Evolutionary conservation across 30 jellyfish, hydroid and myxozoan genomes (phyloP).

Genomic region (Catostylus mosaicus): DNA sequence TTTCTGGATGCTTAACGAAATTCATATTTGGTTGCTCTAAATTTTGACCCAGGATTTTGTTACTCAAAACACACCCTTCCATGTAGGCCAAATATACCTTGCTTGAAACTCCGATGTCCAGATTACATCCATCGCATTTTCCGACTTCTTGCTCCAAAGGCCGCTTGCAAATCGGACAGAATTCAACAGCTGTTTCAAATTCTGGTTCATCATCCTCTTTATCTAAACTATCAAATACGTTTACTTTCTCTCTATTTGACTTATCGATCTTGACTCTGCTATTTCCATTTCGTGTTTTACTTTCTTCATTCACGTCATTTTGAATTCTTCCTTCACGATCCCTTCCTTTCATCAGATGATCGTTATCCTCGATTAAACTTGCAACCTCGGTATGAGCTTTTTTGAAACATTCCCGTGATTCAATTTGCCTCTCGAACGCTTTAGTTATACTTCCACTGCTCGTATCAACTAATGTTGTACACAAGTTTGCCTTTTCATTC

Average conservation of each 20-base stretch:
- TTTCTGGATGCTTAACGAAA: conserved; percentile 31
- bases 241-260: neutral
- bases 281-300: neutral
- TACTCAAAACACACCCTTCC: conserved; percentile 5
- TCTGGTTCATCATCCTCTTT: neutral
- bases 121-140: conserved; percentile 20
- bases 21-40: neutral
- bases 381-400: neutral
- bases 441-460: neutral
- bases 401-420: conserved; percentile 9
- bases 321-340: neutral
- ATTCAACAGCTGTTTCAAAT: too few species aligned
- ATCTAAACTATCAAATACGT: neutral
- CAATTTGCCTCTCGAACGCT: neutral
- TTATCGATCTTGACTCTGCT: neutral
- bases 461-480: neutral
- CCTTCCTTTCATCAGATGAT: neutral
- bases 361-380: neutral
- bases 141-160: conserved; percentile 2
- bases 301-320: neutral
- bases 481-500: conserved; percentile 23
- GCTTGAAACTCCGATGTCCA: neutral
- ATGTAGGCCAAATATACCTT: neutral
- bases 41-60: conserved; percentile 6
- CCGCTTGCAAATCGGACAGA: conserved; percentile 13